Base-by-base conservation (phyloP, 1,140 invertebrate species). In the Lordiphosa stackelbergi region DNA sequence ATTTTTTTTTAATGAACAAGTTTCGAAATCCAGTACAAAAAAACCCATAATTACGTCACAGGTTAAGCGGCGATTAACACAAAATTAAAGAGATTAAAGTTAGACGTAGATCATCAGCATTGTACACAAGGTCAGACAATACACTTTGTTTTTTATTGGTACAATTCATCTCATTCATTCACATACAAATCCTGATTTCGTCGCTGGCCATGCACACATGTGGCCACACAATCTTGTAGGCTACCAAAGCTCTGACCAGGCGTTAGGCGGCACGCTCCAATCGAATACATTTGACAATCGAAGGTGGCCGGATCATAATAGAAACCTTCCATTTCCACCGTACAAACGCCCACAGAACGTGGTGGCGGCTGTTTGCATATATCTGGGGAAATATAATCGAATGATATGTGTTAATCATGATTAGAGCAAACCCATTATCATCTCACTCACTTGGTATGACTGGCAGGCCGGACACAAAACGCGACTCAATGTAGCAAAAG, bases 241-340 rank as follows among this genome's bases (percentile, higher is more conserved):
- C 59, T 84, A 13, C 85, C 85, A 46, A 87, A 87, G 45, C 81
- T 87, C 43, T 87, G 85, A 5, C 85, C 85, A 4, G 73, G 66
- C 4, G 46, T 71, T 7, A 66, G 35, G 1, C 58, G 85, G 31
- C 85, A 86, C 4, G 77, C 85, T 0, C 77, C 71, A 3, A 86
- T 66, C 4, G 59, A 66, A 37, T 87, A 87, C 57, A 53, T 48
- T 36, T 58, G 36, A 38, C 85, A 87, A 42, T 86, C 71, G 10
- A 71, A 46, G 2, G 52, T 55, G 10, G 47, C 69, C 11, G 40
- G 12, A 49, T 87, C 81, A 10, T 68, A 87, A 45, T 77, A 87
- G 53, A 54, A 86, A 5, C 85, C 85, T 36, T 87, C 85, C 36
- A 87, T 77, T 46, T 84, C 77, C 4, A 86, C 73, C 16, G 85